Base-by-base conservation (phyloP, 1,140 invertebrate species). In the Gryon sp. region DNA sequence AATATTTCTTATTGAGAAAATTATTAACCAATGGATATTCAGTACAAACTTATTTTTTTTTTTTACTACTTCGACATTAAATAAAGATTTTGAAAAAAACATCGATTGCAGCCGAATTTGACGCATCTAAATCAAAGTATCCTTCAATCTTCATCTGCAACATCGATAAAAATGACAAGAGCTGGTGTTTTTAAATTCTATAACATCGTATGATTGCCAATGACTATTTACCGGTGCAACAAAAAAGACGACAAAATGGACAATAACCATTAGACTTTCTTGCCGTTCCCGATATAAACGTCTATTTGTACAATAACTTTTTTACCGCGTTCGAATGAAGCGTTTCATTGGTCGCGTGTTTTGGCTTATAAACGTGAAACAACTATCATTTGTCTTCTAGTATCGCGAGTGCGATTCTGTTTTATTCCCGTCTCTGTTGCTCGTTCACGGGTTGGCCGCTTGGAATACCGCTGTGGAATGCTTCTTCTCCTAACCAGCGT, bases 401-500 rank as follows among this genome's bases (percentile, higher is more conserved):
- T 38, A 55, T 48, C 34, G 63, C 30, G 22, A 57, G 32, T n/a
- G 45, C 46, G 43, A 20, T 57, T 63, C 32, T 45, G 40, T 65
- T 59, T 11, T 11, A n/a, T n/a, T n/a, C 8, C 45, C 30, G 7
- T 66, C 50, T 46, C 32, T 5, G 15, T 65, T 20, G 28, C 22
- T 40, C 43, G 19, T 8, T 9, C 40, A 15, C 4, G 43, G 18
- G n/a, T n/a, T 24, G 22, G 22, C 30, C 30, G 57, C n/a, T 60
- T 66, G n/a, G n/a, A n/a, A n/a, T 18, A 34, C 46, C 38, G 45
- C 53, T 53, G 57, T 43, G 65, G 41, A 69, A 69, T 55, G 74
- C 40, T 65, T 70, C 73, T 65, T 76, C 63, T n/a, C n/a, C n/a
- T 76, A 83, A 84, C 78, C 84, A 81, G 83, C 81, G 83, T 86